These are phyloP conservation scores for Ferdinandea cuprea DNA, from an alignment of 2,888 invertebrate species.

Conservation along the genomic window DNA sequence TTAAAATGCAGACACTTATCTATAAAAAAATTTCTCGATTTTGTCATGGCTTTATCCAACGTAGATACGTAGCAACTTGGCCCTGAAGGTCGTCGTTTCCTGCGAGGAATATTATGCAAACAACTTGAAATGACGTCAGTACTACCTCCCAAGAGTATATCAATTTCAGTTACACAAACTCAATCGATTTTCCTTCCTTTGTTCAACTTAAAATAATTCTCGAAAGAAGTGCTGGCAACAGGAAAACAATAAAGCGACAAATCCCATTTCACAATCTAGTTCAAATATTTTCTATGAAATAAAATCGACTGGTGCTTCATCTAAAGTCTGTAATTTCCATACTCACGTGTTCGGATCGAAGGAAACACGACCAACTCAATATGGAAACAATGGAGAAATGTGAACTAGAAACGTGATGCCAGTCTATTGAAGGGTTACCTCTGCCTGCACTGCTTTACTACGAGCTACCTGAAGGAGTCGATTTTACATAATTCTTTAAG, in stretches of 20 bases:
- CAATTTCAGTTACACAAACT: slow-evolving; percentile 7
- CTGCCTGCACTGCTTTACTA: too few species aligned
- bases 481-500: too few species aligned
- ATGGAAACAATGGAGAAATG: background rate
- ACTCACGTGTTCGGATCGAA: background rate
- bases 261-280: background rate
- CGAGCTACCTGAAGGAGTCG: too few species aligned
- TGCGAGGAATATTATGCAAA: slow-evolving; percentile 11
- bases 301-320: too few species aligned
- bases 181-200: slow-evolving; percentile 4
- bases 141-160: background rate
- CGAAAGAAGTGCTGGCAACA: background rate
- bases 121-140: slow-evolving; percentile 8
- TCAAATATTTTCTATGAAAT: background rate
- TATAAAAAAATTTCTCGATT: too few species aligned
- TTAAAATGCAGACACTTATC: too few species aligned
- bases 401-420: slow-evolving; percentile 1
- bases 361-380: too few species aligned
- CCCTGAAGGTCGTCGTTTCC: too few species aligned
- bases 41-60: too few species aligned
- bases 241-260: background rate
- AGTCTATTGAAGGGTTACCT: background rate
- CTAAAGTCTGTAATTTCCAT: background rate
- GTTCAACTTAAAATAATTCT: too few species aligned
- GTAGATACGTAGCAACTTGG: too few species aligned